Evolutionary conservation across 1,140 invertebrate species (phyloP), one percentile per base, ranked within the genome.

Genomic region (Oncopodura yosiiana): DNA sequence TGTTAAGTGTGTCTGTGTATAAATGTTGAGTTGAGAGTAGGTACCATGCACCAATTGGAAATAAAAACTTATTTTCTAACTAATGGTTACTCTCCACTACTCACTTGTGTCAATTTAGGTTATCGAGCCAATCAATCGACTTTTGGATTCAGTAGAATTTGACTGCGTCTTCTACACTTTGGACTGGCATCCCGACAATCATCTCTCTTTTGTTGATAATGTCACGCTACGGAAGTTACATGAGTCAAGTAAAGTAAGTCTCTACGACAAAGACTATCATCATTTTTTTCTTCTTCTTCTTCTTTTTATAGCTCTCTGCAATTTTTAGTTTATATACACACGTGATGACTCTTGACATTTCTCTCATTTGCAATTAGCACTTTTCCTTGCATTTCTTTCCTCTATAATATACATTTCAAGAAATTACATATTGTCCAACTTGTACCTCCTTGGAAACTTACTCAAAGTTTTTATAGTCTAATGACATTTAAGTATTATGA

Each of bases 141-240:
- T 98, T 14, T 70, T 98, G 61, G 83, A 88, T 32, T 81, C 78
- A 0, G 83, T 90, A 18, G 76, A 81, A 46, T 98, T 97, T 71
- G 86, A 96, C 71, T 77, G 81, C 2, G 82, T 97, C n/a, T 90
- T 93, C 67, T 98, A 97, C 73, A 91, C 92, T 1, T 73, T 90
- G 49, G 94, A 98, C 73, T 98, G 94, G 93, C 94, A 98, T 78
- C 94, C 94, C 0, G 79, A 80, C 29, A 84, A 96, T 75, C 94
- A 99, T 72, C 86, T 97, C 21, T 96, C 92, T 14, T 99, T 98
- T 71, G 84, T 93, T 58, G 93, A 94, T 66, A 95, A 94, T 73
- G 78, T 93, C 37, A 75, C 76, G 43, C 73, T 77, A 65, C 71
- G 83, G 21, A 79, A 81, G 56, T 68, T 87, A 37, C 78, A 87